A percentile compares a stretch with the other conserved stretches of the same genome.
Evolutionary conservation across 2,797 vertebrate species (phyloP).

Genomic region (Sebastes steindachneri): DNA sequence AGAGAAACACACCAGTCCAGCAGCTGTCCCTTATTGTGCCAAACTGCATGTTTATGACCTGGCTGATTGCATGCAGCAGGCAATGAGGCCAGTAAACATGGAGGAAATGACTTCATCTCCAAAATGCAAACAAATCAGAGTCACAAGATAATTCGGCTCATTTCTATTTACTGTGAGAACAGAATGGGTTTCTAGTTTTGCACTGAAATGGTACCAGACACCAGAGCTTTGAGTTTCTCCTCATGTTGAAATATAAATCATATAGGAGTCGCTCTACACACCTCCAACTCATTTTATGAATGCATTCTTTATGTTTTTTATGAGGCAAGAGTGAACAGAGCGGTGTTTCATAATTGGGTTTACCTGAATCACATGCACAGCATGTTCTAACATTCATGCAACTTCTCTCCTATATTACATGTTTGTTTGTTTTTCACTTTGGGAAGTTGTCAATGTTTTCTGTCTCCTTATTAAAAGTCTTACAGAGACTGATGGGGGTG

Average conservation of each 20-base stretch:
- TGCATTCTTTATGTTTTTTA: neutral
- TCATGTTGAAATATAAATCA: neutral
- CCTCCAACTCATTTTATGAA: neutral
- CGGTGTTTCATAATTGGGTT: slow-evolving; percentile 36
- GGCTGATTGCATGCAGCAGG: slow-evolving; percentile 16
- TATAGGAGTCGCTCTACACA: neutral
- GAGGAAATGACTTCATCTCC: slow-evolving; percentile 55
- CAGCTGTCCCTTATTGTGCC: slow-evolving; percentile 8
- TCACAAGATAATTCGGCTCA: neutral
- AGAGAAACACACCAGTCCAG: neutral
- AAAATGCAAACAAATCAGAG: neutral
- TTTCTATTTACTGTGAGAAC: neutral
- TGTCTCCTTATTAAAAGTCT: neutral
- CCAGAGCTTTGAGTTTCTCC: neutral
- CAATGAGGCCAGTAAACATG: slow-evolving; percentile 44
- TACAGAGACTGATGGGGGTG: neutral
- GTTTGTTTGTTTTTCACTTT: neutral
- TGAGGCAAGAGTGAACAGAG: neutral
- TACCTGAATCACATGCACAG: slow-evolving; percentile 14
- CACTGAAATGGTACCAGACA: neutral
- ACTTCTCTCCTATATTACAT: neutral
- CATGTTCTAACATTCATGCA: neutral
- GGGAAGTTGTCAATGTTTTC: neutral
- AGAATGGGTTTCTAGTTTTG: neutral
- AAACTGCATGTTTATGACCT: slow-evolving; percentile 52